phyloP scores from a whole-genome alignment of 2,888 invertebrate species.

The Lycophotia porphyrea region DNA sequence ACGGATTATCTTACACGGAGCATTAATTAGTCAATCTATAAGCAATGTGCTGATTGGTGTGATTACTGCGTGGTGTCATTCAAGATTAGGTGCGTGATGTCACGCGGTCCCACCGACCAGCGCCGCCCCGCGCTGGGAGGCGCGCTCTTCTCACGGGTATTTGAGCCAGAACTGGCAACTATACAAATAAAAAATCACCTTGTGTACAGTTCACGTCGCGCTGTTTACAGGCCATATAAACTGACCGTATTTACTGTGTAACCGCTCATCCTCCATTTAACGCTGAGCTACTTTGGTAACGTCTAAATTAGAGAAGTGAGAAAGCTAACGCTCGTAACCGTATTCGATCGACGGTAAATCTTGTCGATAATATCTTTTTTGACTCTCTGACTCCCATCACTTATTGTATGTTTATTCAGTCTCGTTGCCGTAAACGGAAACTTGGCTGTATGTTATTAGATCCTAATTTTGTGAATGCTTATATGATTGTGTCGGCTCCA shows the following conservation, averaged over 20 bases:
- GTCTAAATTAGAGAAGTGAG: conserved; percentile 90
- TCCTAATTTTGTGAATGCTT: conserved; percentile 81
- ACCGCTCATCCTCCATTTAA: conserved; percentile 88
- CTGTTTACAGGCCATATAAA: conserved; percentile 88
- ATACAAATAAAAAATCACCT: conserved; percentile 87
- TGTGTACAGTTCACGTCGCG: conserved; percentile 89
- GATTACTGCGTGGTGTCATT: conserved; percentile 80
- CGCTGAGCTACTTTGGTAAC: conserved; percentile 88
- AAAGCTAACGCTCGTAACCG: conserved; percentile 88
- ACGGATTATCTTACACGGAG: conserved; percentile 65
- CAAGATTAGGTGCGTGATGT: conserved; percentile 80
- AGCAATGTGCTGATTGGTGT: conserved; percentile 79
- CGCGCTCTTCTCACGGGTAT: conserved; percentile 88
- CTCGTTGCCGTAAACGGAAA: conserved; percentile 81
- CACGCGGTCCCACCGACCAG: conserved; percentile 45
- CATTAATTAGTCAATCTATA: conserved; percentile 77
- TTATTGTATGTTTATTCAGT: conserved; percentile 85
- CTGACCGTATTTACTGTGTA: conserved; percentile 87
- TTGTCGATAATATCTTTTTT: conserved; percentile 86
- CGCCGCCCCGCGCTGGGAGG: conserved; percentile 71
- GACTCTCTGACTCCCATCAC: conserved; percentile 81
- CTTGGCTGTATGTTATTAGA: conserved; percentile 80
- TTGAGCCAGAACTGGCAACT: conserved; percentile 85
- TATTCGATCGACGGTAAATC: conserved; percentile 87
- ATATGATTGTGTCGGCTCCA: conserved; percentile 78